These are phyloP conservation scores for Garra rufa DNA, from an alignment of 2,113 vertebrate genomes.

Conservation along the genomic window DNA sequence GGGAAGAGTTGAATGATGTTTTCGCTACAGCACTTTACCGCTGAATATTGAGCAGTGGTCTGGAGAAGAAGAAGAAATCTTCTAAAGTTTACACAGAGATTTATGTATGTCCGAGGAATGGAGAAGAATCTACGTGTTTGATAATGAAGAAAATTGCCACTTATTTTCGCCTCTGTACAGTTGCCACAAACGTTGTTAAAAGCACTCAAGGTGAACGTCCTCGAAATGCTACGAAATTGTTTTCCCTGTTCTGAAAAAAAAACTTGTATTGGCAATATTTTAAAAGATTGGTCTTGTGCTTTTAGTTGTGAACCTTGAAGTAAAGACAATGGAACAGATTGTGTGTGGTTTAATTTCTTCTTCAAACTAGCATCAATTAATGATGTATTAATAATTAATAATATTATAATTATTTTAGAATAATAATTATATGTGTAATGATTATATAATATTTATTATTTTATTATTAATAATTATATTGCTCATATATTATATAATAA, in stretches of 20 bases:
- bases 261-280: slow-evolving; percentile 51
- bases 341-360: neutral
- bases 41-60: slow-evolving; percentile 45
- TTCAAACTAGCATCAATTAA: neutral
- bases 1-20: slow-evolving; percentile 16
- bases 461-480: too few relatives aligned
- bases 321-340: slow-evolving; percentile 43
- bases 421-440: too few relatives aligned
- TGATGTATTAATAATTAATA: too few relatives aligned
- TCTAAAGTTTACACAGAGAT: slow-evolving; percentile 56
- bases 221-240: slow-evolving; percentile 30
- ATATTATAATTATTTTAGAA: too few relatives aligned
- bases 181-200: slow-evolving; percentile 44
- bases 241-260: slow-evolving; percentile 9
- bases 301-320: slow-evolving; percentile 52
- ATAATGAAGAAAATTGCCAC: slow-evolving; percentile 6
- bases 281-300: slow-evolving; percentile 47
- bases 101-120: slow-evolving; percentile 10
- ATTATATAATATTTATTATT: too few relatives aligned
- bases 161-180: slow-evolving; percentile 18
- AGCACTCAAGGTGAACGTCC: slow-evolving; percentile 33
- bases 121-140: slow-evolving; percentile 7
- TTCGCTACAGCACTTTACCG: slow-evolving; percentile 61
- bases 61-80: slow-evolving; percentile 38
- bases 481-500: too few relatives aligned